These are phyloP conservation scores for Calliphora vicina DNA, from an alignment of 1,140 invertebrate species.

Conservation along the genomic window DNA sequence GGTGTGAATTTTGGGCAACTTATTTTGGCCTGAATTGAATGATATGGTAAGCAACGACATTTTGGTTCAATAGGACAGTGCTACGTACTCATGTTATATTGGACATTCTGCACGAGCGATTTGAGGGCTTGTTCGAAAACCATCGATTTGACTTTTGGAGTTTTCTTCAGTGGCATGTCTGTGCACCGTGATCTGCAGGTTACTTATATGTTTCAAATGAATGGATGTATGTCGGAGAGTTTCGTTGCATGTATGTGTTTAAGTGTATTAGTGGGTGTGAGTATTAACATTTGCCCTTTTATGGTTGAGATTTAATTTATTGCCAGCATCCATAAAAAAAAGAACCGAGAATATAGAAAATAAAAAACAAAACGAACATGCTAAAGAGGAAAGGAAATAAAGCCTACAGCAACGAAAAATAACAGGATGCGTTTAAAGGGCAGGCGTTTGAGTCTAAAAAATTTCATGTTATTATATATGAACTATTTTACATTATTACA, in stretches of 20 bases:
- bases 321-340: slow-evolving; percentile 7
- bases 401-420: background rate
- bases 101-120: too few relatives aligned
- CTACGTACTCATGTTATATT: too few relatives aligned
- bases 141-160: too few relatives aligned
- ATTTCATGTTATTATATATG: background rate
- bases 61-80: too few relatives aligned
- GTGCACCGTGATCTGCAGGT: too few relatives aligned
- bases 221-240: background rate
- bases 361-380: background rate
- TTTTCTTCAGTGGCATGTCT: too few relatives aligned
- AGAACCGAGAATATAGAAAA: background rate
- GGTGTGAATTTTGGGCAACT: too few relatives aligned
- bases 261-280: background rate
- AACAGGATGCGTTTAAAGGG: slow-evolving; percentile 14
- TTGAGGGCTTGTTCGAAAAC: too few relatives aligned
- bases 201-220: too few relatives aligned
- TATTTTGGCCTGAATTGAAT: too few relatives aligned
- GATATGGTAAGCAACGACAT: too few relatives aligned
- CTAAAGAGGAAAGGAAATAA: background rate
- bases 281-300: slow-evolving; percentile 12
- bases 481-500: slow-evolving; percentile 12
- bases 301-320: slow-evolving; percentile 17
- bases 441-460: background rate
- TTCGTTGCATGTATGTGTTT: background rate